A percentile compares a stretch with the other conserved stretches of the same genome.
Conservation (phyloP, 2,888 invertebrate species). For the Diogma glabrata region DNA sequence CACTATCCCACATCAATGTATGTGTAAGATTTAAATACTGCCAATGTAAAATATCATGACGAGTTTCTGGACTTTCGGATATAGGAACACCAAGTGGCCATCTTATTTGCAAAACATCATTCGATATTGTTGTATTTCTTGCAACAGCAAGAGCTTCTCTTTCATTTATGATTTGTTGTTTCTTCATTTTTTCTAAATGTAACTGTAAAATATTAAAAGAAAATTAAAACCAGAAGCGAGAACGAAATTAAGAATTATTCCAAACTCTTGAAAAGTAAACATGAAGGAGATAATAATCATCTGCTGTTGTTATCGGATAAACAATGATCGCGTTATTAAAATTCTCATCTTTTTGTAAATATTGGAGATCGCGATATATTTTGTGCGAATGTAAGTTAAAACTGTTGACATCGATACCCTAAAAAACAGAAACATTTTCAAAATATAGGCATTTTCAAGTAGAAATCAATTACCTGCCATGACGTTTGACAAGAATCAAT, state of each 20-base stretch:
- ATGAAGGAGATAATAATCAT: slow-evolving; percentile 57
- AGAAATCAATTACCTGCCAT: slow-evolving; percentile 35
- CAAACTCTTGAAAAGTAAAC: slow-evolving; percentile 60
- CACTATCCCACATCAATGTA: slow-evolving; percentile 70
- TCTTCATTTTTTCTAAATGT: slow-evolving; percentile 36
- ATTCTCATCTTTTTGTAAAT: slow-evolving; percentile 31
- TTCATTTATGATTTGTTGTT: slow-evolving; percentile 29
- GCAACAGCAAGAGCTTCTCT: slow-evolving; percentile 34
- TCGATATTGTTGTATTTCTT: slow-evolving; percentile 40
- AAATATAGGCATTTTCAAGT: background rate
- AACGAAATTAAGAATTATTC: slow-evolving; percentile 11
- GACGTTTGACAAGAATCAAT: slow-evolving; percentile 33
- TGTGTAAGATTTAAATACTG: slow-evolving; percentile 76
- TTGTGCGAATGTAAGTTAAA: slow-evolving; percentile 29
- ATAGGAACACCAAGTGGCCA: slow-evolving; percentile 69
- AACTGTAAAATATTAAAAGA: no score
- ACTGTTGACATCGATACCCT: slow-evolving; percentile 30
- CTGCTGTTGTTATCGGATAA: slow-evolving; percentile 49
- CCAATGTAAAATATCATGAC: slow-evolving; percentile 80
- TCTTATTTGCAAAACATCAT: slow-evolving; percentile 40
- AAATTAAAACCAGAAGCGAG: no score
- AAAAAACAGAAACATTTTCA: slow-evolving; percentile 12
- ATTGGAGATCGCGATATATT: slow-evolving; percentile 38
- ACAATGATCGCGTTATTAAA: slow-evolving; percentile 50
- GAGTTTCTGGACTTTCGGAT: slow-evolving; percentile 52